Base-by-base conservation (phyloP, 2,888 invertebrate genomes). In the Alitta virens region DNA sequence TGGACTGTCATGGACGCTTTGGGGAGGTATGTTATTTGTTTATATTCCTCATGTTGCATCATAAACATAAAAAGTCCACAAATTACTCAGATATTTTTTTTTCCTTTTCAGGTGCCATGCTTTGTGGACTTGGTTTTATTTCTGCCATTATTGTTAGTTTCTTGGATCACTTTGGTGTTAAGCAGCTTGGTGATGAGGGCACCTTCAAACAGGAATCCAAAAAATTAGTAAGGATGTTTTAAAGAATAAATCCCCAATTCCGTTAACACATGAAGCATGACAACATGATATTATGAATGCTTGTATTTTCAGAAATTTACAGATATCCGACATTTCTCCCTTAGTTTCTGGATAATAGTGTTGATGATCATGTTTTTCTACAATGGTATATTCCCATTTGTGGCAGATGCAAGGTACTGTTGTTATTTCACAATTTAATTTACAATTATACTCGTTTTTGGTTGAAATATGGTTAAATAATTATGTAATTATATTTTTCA, bases 311-410 rank as follows among this genome's bases (percentile, higher is more conserved):
- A 82, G 81, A 76, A 75, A 70, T 64, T 82, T 40, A 76, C 78
- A 43, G 81, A 82, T 67, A 74, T 82, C 7, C 71, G 71, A 40
- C 66, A 77, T 59, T 78, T 82, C 65, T 74, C 78, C 9, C 42
- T 75, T 12, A 73, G 76, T 2, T 82, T 75, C 68, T 82, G 82
- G 82, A 66, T 82, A 56, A 68, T 82, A 50, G 77, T 75, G 16
- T 62, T 82, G 7, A 74, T 79, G n/a, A 80, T 82, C 46, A 80
- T 82, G 82, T 82, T 82, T 72, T 82, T 82, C 72, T 82, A 82
- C 71, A 82, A 82, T 70, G 81, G 82, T 14, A 76, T 82, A 5
- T 82, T 82, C 62, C 82, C 82, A 49, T 82, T 82, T 75, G 80
- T 82, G n/a, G 82, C 82, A 27, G 82, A 82, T 73, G 80, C 82